Evolutionary conservation across 2,888 invertebrate genomes (phyloP).

Genomic region (Podabrus alpinus): DNA sequence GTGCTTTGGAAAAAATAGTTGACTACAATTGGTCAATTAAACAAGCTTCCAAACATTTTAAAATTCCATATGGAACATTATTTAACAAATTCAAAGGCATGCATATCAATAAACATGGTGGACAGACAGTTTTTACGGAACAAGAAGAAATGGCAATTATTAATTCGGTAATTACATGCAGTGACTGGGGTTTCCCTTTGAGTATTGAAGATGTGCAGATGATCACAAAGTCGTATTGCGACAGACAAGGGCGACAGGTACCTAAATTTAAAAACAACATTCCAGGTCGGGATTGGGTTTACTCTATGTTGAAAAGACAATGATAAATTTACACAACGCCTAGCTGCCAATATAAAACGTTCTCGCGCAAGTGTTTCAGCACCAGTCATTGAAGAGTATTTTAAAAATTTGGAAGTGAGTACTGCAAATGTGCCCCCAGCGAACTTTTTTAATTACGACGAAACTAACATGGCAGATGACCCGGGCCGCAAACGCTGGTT

Average conservation of each 20-base stretch:
- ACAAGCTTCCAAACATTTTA: not conserved
- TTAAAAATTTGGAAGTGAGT: not conserved
- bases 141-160: conserved; percentile 17
- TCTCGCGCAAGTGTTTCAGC: not conserved
- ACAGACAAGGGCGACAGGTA: conserved; percentile 16
- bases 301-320: conserved; percentile 11
- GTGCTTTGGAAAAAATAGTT: no score
- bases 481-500: conserved; percentile 34
- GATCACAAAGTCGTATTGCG: conserved; percentile 21
- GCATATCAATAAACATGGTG: conserved; percentile 1
- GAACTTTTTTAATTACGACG: conserved; percentile 22
- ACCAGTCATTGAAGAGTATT: not conserved
- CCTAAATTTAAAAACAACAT: conserved; percentile 6
- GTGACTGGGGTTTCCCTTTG: conserved; percentile 22
- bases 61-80: conserved; percentile 18
- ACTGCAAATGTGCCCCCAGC: not conserved
- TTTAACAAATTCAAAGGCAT: conserved; percentile 17
- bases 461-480: conserved; percentile 43
- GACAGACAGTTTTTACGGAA: conserved; percentile 5
- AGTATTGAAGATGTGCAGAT: conserved; percentile 2
- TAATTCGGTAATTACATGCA: conserved; percentile 10
- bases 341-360: conserved; percentile 4
- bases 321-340: not conserved
- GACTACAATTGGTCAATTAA: not conserved
- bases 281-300: conserved; percentile 17